Conservation (phyloP, 1,140 invertebrate species). For the Lasioglossum baleicum region DNA sequence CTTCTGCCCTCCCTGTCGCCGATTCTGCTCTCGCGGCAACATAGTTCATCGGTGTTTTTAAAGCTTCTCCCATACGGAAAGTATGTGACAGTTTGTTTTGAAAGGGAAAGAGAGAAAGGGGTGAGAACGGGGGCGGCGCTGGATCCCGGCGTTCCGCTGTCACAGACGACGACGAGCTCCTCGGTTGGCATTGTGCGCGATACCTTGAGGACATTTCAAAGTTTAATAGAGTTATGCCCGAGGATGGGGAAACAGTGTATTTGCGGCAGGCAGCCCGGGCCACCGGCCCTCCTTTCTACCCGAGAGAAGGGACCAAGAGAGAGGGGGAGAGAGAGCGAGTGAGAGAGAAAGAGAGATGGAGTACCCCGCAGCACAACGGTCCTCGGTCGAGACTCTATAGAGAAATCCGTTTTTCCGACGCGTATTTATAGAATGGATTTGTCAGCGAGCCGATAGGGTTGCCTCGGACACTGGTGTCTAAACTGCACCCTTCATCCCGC, state of each 20-base stretch:
- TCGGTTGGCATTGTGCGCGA: constrained; percentile 53
- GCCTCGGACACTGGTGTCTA: constrained; percentile 11
- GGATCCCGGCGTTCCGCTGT: constrained; percentile 44
- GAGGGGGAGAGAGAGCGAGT: constrained; percentile 10
- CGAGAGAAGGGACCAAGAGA: background rate
- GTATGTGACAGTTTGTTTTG: constrained; percentile 59
- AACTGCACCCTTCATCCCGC: constrained; percentile 8
- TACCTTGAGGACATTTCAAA: constrained; percentile 61
- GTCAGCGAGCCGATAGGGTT: background rate
- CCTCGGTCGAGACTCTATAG: background rate
- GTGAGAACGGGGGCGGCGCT: background rate
- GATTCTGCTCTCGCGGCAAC: constrained; percentile 42
- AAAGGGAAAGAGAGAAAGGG: constrained; percentile 37
- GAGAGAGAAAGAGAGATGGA: too few species aligned
- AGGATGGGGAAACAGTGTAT: constrained; percentile 23
- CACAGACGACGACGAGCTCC: constrained; percentile 47
- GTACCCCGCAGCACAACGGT: too few species aligned
- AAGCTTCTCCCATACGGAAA: constrained; percentile 54
- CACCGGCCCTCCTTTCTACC: constrained; percentile 1
- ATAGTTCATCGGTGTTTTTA: constrained; percentile 62
- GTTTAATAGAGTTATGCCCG: constrained; percentile 63
- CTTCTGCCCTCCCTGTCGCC: background rate
- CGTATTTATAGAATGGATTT: constrained; percentile 42
- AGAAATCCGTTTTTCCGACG: background rate
- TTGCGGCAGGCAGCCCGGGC: constrained; percentile 27